phyloP scores from a whole-genome alignment of 2,113 vertebrate species.

The Ctenodactylus gundi region DNA sequence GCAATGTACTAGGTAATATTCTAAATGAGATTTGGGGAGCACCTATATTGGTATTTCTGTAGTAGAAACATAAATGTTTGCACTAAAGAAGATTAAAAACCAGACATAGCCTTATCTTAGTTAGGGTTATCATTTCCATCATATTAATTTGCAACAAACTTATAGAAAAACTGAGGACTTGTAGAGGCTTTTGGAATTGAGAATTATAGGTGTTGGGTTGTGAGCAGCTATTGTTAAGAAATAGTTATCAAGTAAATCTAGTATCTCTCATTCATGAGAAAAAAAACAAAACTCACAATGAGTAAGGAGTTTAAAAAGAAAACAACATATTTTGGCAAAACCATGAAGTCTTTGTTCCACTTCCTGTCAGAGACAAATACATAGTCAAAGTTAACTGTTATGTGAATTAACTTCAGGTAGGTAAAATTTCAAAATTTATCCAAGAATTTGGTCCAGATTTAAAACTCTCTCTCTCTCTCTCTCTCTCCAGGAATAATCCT shows the following conservation, averaged over 20 bases:
- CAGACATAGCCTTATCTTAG: not conserved
- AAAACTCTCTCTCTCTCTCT: too few species aligned
- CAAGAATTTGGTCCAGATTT: slow-evolving; percentile 5
- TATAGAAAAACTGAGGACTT: not conserved
- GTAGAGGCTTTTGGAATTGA: not conserved
- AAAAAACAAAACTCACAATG: slow-evolving; percentile 18
- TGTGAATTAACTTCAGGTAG: not conserved
- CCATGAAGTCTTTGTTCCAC: not conserved
- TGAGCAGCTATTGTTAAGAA: not conserved
- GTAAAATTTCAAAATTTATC: slow-evolving; percentile 15
- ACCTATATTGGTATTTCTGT: not conserved
- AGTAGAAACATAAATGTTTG: slow-evolving; percentile 35
- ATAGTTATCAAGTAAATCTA: not conserved
- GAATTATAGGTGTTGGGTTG: not conserved
- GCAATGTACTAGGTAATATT: not conserved
- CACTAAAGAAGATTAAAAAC: not conserved
- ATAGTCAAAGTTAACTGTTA: slow-evolving; percentile 20
- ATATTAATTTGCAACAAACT: slow-evolving; percentile 1
- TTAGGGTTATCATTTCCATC: not conserved
- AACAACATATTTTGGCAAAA: not conserved
- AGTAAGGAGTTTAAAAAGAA: not conserved
- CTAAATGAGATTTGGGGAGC: not conserved
- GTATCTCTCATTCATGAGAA: slow-evolving; percentile 18
- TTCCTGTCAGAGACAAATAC: not conserved
- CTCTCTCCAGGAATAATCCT: not conserved